Conservation (phyloP, 92 coral and sea anemone species). For the Isaurus tuberculatus region DNA sequence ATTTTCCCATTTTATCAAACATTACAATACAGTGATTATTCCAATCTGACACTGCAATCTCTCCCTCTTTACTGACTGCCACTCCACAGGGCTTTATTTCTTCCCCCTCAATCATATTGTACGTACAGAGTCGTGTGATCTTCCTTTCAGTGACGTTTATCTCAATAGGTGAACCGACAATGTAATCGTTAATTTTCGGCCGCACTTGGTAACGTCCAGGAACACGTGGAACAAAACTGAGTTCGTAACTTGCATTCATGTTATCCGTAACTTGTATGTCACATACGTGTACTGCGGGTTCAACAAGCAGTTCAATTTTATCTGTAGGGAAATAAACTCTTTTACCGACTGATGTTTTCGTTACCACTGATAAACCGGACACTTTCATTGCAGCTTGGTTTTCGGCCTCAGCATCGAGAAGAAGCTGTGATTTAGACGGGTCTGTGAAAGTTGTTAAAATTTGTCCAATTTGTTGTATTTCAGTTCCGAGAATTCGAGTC, state of each 20-base stretch:
- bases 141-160: constrained; percentile 3
- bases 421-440: background rate
- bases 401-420: background rate
- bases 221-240: constrained; percentile 40
- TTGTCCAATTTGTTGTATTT: background rate
- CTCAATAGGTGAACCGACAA: constrained; percentile 9
- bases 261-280: constrained; percentile 23
- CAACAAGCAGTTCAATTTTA: constrained; percentile 12
- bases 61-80: constrained; percentile 28
- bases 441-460: background rate
- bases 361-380: background rate
- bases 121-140: background rate
- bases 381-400: background rate
- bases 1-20: no score
- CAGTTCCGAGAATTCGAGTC: background rate
- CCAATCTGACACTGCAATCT: no score
- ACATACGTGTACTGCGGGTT: constrained; percentile 1
- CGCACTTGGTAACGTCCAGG: constrained; percentile 11
- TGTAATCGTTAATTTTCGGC: background rate
- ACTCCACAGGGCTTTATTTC: background rate
- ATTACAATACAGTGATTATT: no score
- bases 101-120: background rate
- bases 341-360: background rate
- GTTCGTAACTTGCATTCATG: constrained; percentile 16
- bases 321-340: background rate